Base-by-base conservation (phyloP, 1,140 invertebrate species). In the Ephestia elutella region DNA sequence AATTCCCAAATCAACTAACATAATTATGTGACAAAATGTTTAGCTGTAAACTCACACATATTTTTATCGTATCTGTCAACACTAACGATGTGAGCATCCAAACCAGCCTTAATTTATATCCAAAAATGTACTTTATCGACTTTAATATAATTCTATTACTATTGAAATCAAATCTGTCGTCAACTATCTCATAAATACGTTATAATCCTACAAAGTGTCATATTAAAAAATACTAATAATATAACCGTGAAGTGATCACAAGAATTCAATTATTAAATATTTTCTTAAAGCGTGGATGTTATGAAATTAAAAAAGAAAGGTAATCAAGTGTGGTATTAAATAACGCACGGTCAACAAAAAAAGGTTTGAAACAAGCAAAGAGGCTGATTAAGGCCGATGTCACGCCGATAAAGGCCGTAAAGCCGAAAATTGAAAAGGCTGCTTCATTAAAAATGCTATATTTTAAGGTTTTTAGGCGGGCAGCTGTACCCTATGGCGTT, bases 381-480 rank as follows among this genome's bases (percentile, higher is more conserved):
- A 56, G 28, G 60, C 65, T 71, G 71, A 73, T 76, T 73, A 76
- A 56, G 73, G 50, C 70, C 75, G 83, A 87, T 87, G 85, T 87
- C 82, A 84, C 85, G 83, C 85, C 80, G 85, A 87, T 87, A 87
- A 84, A 80, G 70, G 73, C 67, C 70, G 61, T 78, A 85, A 75
- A 79, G 73, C 73, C 75, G 80, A 82, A 87, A 87, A 87, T 86
- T 87, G 82, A 86, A 87, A 87, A 85, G 74, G 85, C 73, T 71
- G 67, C 58, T 70, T 82, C 73, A 84, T 84, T 82, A 84, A 82
- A 87, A 85, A 87, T 80, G 70, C 83, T 71, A 85, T 87, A 87
- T 87, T 85, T 87, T 86, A 87, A 57, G 67, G 85, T 83, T 80
- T 86, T 86, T 87, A 86, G 82, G 61, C 68, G 66, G 75, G 72